A percentile compares a stretch with the other conserved stretches of the same genome.
These are phyloP conservation scores for Eudasyphora cyanicolor DNA, from an alignment of 2,888 invertebrate genomes.

Conservation along the genomic window DNA sequence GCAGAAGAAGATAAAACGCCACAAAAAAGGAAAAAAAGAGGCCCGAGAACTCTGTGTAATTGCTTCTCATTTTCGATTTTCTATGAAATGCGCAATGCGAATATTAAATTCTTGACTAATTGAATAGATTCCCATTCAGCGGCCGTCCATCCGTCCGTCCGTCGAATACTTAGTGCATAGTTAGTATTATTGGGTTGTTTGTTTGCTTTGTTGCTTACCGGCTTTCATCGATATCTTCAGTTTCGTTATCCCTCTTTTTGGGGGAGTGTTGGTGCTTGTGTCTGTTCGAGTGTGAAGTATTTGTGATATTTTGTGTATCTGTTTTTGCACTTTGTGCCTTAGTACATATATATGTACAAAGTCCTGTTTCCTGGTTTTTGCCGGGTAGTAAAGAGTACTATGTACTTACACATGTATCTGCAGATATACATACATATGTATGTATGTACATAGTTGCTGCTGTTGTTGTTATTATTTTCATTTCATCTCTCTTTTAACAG, in stretches of 20 bases:
- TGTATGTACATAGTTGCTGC: slow-evolving; percentile 11
- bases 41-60: slow-evolving; percentile 16
- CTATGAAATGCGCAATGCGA: not conserved
- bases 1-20: not conserved
- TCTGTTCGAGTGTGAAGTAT: not conserved
- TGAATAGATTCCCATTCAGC: not conserved
- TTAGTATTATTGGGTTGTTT: slow-evolving; percentile 8
- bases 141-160: no score
- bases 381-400: not conserved
- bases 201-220: not conserved
- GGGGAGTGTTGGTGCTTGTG: slow-evolving; percentile 4
- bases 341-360: slow-evolving; percentile 27
- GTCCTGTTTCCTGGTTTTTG: slow-evolving; percentile 20
- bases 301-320: slow-evolving; percentile 53
- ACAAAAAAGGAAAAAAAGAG: slow-evolving; percentile 15
- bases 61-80: not conserved
- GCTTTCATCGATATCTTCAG: slow-evolving; percentile 2
- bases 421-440: not conserved
- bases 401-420: not conserved
- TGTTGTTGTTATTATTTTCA: slow-evolving; percentile 23
- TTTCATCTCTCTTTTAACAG: not conserved
- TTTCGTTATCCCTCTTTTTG: not conserved
- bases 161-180: no score
- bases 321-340: slow-evolving; percentile 27
- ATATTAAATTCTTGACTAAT: not conserved